phyloP scores from a whole-genome alignment of 2,113 vertebrate genomes.

The Siniperca knerii region DNA sequence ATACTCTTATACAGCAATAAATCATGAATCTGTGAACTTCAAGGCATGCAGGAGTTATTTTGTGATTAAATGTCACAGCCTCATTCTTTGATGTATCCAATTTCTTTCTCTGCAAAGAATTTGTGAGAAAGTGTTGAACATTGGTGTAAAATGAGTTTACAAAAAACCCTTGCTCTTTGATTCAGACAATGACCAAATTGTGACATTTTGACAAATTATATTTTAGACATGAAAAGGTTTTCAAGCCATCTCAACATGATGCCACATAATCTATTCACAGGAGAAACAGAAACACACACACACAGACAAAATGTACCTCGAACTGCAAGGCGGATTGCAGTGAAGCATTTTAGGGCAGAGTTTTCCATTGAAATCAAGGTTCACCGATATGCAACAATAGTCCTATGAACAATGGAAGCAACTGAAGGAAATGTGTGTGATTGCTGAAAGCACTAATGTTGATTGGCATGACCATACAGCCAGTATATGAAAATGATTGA shows the following conservation, averaged over 20 bases:
- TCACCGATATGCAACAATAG: background rate
- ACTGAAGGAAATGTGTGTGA: background rate
- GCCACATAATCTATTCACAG: background rate
- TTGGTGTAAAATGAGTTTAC: conserved; percentile 27
- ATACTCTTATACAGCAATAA: conserved; percentile 40
- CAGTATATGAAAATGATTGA: background rate
- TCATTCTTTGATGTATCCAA: conserved; percentile 52
- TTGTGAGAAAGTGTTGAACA: background rate
- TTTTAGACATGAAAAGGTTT: conserved; percentile 27
- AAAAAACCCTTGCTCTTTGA: background rate
- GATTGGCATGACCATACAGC: background rate
- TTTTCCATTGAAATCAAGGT: background rate
- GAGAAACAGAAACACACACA: background rate
- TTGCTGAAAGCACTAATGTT: background rate
- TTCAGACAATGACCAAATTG: conserved; percentile 17
- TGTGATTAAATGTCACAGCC: conserved; percentile 49
- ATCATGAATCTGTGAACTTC: conserved; percentile 50
- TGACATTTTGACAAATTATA: conserved; percentile 45
- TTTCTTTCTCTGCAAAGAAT: conserved; percentile 42
- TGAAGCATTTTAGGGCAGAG: background rate
- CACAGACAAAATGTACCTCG: background rate
- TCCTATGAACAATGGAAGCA: background rate
- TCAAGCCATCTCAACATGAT: background rate
- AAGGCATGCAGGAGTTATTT: conserved; percentile 43
- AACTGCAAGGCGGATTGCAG: background rate